Evolutionary conservation across 2,888 invertebrate species (phyloP).

Genomic region (Ophonus ardosiacus): DNA sequence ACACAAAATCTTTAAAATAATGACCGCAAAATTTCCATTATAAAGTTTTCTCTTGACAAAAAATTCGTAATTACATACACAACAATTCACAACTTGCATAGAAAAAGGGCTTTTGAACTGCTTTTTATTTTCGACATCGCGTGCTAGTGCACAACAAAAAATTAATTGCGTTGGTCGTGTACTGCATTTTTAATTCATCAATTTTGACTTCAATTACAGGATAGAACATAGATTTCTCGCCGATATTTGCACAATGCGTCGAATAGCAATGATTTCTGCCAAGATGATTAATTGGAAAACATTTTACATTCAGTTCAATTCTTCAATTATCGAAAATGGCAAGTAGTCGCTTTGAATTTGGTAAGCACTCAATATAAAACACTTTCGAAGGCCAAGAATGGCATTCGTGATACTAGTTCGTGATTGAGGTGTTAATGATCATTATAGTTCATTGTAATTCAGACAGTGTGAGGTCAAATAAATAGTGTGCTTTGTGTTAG

Average conservation of each 20-base stretch:
- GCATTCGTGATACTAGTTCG: conserved; percentile 1
- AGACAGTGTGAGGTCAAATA: background rate
- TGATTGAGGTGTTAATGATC: background rate
- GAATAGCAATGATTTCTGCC: conserved; percentile 12
- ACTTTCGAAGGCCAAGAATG: conserved; percentile 25
- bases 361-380: conserved; percentile 22
- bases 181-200: conserved; percentile 54
- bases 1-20: conserved; percentile 48
- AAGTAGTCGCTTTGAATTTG: background rate
- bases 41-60: conserved; percentile 41
- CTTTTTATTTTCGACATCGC: conserved; percentile 49
- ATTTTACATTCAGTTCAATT: conserved; percentile 17
- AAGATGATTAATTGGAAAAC: conserved; percentile 46
- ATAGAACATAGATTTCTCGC: conserved; percentile 47
- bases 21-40: conserved; percentile 49
- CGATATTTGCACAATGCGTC: conserved; percentile 28
- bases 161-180: conserved; percentile 52
- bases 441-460: background rate
- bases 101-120: conserved; percentile 34
- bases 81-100: conserved; percentile 46
- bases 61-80: conserved; percentile 56
- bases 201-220: conserved; percentile 48
- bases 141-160: conserved; percentile 53
- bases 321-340: background rate
- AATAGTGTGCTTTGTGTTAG: background rate